Conservation (phyloP, 2,113 vertebrate genomes). For the Xenopus tropicalis region DNA sequence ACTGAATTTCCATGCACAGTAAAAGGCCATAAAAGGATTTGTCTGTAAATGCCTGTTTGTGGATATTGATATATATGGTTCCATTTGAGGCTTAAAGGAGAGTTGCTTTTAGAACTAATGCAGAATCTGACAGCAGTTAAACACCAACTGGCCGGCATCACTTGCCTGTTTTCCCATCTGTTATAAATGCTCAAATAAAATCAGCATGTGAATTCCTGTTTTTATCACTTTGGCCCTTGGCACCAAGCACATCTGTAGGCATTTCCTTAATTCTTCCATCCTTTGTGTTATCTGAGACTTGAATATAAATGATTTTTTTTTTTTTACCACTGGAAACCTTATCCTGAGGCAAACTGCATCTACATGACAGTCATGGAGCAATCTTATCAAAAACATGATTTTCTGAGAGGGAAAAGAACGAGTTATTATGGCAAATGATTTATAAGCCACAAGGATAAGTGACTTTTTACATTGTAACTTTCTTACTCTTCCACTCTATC, state of each 20-base stretch:
- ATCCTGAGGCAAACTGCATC: neutral
- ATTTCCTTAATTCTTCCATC: neutral
- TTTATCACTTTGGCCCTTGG: neutral
- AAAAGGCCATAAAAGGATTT: too few relatives aligned
- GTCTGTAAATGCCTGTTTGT: too few relatives aligned
- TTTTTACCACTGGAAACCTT: neutral
- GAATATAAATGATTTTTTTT: neutral
- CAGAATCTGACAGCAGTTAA: too few relatives aligned
- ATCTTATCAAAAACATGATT: neutral
- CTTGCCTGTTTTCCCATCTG: neutral
- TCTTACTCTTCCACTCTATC: too few relatives aligned
- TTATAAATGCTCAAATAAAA: neutral
- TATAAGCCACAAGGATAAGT: neutral
- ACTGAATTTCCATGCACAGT: too few relatives aligned
- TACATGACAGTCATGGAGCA: neutral
- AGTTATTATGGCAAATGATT: neutral
- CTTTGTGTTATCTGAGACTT: neutral
- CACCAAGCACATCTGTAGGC: neutral
- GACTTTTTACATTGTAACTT: too few relatives aligned
- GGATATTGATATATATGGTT: too few relatives aligned
- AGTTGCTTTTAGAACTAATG: too few relatives aligned
- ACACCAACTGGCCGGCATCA: too few relatives aligned
- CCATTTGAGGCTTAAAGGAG: too few relatives aligned
- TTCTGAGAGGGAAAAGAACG: neutral
- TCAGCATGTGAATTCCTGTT: neutral